A percentile compares a stretch with the other conserved stretches of the same genome.
Evolutionary conservation across 1,140 invertebrate species (phyloP).

Genomic region (Delia radicum): DNA sequence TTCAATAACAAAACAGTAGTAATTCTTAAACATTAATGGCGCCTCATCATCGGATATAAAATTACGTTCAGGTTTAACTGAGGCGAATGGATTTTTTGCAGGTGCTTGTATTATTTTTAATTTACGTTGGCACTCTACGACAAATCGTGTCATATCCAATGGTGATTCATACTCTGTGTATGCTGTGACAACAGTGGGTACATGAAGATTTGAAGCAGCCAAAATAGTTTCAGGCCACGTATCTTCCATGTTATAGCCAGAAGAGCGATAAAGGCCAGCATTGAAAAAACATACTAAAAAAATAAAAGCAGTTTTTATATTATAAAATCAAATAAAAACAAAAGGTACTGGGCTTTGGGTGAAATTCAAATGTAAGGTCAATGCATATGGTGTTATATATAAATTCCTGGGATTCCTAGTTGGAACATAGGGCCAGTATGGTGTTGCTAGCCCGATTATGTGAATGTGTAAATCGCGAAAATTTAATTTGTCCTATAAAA

Average conservation of each 20-base stretch:
- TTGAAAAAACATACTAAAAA: conserved; percentile 69
- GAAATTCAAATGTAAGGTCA: no score
- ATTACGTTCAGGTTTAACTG: conserved; percentile 69
- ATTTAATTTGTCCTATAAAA: no score
- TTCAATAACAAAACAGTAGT: conserved; percentile 61
- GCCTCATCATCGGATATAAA: conserved; percentile 70
- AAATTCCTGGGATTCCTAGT: no score
- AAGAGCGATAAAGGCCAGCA: conserved; percentile 66
- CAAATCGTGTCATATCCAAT: conserved; percentile 61
- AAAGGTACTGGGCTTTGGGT: no score
- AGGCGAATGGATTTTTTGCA: conserved; percentile 64
- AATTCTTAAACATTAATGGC: conserved; percentile 73
- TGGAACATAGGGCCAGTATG: no score
- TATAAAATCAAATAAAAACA: conserved; percentile 56
- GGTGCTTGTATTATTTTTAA: conserved; percentile 60
- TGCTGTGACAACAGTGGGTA: conserved; percentile 65
- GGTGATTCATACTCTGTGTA: conserved; percentile 67
- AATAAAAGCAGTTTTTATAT: background rate
- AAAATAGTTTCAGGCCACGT: conserved; percentile 68
- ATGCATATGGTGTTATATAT: no score
- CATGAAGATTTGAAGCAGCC: conserved; percentile 56
- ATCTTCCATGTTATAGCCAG: conserved; percentile 63
- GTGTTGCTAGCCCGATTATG: no score
- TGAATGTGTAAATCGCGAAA: no score
- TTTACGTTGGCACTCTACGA: conserved; percentile 51